Evolutionary conservation across 2,888 invertebrate genomes (phyloP), one percentile per base, ranked within the genome.

Genomic region (Candidula unifasciata): DNA sequence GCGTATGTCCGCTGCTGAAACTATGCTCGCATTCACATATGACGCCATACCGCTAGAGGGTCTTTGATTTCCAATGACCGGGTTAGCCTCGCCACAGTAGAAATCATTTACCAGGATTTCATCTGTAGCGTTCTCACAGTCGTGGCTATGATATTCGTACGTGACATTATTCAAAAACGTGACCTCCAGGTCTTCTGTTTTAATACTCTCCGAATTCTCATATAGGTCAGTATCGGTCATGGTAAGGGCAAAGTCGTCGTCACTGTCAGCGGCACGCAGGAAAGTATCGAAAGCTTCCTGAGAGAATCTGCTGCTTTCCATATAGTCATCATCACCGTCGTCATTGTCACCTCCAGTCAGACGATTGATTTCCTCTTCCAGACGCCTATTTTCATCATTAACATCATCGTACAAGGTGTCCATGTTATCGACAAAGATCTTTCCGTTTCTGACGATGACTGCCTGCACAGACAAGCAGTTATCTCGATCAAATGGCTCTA

Each of bases 401-500:
- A 33, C 77, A 80, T 77, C 80, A 33, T 83, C 69, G 77, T 81
- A 76, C 57, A 80, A 81, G 78, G 69, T 52, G 74, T 85, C 86
- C 16, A 84, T 84, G 37, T 73, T 74, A 81, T 86, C 86, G n/a
- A 86, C 69, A 79, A 86, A 86, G 57, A 86, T 86, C 78, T 85
- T 83, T 60, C 85, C 86, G 83, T 86, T 86, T 78, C 81, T 86
- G 73, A 86, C 86, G 69, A 86, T 83, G 81, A 86, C 86, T 30
- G 86, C 85, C 60, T 85, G 86, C 37, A 85, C 83, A 24, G 86
- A 74, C 66, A 84, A 24, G 44, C 64, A 64, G 54, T 74, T 80
- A 13, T 84, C 84, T 35, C 68, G 18, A 35, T 64, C 84, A 0
- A 84, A 33, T 3, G 73, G 74, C 35, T 84, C 80, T 37, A 84